A percentile compares a stretch with the other conserved stretches of the same genome.
These are phyloP conservation scores for Crossocerus cetratus DNA, from an alignment of 2,888 invertebrate genomes.

Conservation along the genomic window DNA sequence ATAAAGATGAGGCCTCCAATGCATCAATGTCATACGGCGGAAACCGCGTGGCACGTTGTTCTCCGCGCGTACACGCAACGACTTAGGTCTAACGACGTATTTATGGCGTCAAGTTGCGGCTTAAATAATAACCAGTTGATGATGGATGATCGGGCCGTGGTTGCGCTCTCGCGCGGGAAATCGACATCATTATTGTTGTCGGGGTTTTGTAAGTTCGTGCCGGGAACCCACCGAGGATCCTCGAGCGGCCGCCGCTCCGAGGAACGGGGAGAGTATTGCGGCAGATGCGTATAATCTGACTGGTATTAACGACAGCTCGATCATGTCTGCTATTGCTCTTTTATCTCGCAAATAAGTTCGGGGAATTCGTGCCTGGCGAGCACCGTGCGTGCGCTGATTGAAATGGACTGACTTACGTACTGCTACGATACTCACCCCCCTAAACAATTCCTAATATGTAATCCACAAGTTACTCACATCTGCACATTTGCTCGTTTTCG, in stretches of 20 bases:
- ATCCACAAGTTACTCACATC: too few species aligned
- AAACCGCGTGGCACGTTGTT: conserved; percentile 14
- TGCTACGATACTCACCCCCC: too few species aligned
- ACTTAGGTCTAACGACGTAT: conserved; percentile 74
- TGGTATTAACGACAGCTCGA: conserved; percentile 57
- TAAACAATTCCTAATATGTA: too few species aligned
- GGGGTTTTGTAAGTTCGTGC: conserved; percentile 39
- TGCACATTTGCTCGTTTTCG: too few species aligned
- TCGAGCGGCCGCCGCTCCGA: conserved; percentile 29
- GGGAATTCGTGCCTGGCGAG: background rate
- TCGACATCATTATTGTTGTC: conserved; percentile 62
- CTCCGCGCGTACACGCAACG: conserved; percentile 56
- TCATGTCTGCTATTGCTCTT: conserved; percentile 28
- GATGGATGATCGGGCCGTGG: conserved; percentile 69
- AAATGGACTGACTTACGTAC: too few species aligned
- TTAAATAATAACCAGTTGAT: conserved; percentile 76
- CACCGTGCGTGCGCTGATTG: too few species aligned
- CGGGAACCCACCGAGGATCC: conserved; percentile 29
- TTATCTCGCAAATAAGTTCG: conserved; percentile 38
- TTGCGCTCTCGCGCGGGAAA: conserved; percentile 46
- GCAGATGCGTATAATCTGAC: conserved; percentile 67
- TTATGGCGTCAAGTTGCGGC: conserved; percentile 76
- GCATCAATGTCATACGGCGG: conserved; percentile 73
- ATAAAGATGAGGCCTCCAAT: conserved; percentile 64
- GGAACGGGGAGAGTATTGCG: conserved; percentile 36